These are phyloP conservation scores for Redunca redunca DNA, from an alignment of 2,113 vertebrate species.

Conservation along the genomic window DNA sequence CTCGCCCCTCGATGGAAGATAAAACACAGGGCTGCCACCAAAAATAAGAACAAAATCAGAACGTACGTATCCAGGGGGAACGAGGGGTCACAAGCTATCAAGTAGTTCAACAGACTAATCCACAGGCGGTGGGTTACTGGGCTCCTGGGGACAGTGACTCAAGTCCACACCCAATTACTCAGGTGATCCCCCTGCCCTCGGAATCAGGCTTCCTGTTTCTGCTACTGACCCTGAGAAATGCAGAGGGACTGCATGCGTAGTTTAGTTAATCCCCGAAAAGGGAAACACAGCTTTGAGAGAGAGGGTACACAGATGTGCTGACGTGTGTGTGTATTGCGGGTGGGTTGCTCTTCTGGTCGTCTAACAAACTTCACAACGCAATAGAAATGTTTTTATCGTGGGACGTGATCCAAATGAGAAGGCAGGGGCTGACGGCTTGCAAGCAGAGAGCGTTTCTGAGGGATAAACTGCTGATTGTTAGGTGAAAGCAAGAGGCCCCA, in stretches of 20 bases:
- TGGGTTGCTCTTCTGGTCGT: not conserved
- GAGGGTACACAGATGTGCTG: not conserved
- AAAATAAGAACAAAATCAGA: slow-evolving; percentile 63
- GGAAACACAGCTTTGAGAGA: not conserved
- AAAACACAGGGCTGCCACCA: slow-evolving; percentile 45
- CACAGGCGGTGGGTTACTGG: slow-evolving; percentile 47
- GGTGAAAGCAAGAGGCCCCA: not conserved
- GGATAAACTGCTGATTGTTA: not conserved
- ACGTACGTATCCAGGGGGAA: slow-evolving; percentile 42
- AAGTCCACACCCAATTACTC: not conserved
- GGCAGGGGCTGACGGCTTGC: not conserved
- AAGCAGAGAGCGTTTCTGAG: not conserved
- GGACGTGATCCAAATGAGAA: not conserved
- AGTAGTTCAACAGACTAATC: slow-evolving; percentile 60
- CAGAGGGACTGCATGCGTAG: not conserved
- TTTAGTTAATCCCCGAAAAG: not conserved
- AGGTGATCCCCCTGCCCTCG: slow-evolving; percentile 36
- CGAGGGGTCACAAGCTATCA: slow-evolving; percentile 37
- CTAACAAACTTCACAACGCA: not conserved
- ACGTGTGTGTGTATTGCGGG: not conserved
- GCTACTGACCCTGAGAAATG: not conserved
- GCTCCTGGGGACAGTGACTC: slow-evolving; percentile 51
- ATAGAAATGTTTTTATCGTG: not conserved
- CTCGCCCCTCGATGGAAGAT: not conserved
- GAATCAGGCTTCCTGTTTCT: slow-evolving; percentile 36